Evolutionary conservation across 1,140 invertebrate species (phyloP).

Genomic region (Galleria mellonella): DNA sequence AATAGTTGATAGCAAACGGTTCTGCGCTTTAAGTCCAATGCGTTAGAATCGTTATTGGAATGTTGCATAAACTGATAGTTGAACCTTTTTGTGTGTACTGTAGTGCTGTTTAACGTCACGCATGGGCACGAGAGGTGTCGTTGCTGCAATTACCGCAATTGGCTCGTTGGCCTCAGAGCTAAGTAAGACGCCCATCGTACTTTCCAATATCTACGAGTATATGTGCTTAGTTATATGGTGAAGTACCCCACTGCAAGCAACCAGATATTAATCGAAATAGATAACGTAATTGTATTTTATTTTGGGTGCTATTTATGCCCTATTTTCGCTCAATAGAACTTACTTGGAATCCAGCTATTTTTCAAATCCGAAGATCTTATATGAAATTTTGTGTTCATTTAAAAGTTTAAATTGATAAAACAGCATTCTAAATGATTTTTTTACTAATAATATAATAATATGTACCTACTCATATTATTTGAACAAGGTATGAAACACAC

Average conservation of each 20-base stretch:
- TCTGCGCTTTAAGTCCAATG: constrained; percentile 15
- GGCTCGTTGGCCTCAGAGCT: constrained; percentile 58
- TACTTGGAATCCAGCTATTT: too few species aligned
- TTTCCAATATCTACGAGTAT: constrained; percentile 6
- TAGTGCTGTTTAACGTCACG: constrained; percentile 36
- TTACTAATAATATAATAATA: too few species aligned
- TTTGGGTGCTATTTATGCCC: too few species aligned
- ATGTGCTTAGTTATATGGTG: constrained; percentile 4
- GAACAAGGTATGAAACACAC: too few species aligned
- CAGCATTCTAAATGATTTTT: too few species aligned
- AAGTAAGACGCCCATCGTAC: constrained; percentile 53
- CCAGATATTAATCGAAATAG: too few species aligned
- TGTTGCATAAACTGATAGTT: constrained; percentile 9
- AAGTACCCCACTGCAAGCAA: not conserved
- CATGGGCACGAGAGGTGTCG: constrained; percentile 53
- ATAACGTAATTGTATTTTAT: too few species aligned
- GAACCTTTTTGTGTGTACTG: constrained; percentile 21
- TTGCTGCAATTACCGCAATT: constrained; percentile 67
- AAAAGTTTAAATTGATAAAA: too few species aligned
- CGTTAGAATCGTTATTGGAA: not conserved
- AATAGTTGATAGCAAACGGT: constrained; percentile 1
- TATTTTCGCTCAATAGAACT: too few species aligned
- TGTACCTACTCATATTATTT: too few species aligned
- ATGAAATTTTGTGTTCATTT: too few species aligned
- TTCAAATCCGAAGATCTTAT: too few species aligned